Evolutionary conservation across 1,140 invertebrate genomes (phyloP).

Genomic region (Hestina assimilis): DNA sequence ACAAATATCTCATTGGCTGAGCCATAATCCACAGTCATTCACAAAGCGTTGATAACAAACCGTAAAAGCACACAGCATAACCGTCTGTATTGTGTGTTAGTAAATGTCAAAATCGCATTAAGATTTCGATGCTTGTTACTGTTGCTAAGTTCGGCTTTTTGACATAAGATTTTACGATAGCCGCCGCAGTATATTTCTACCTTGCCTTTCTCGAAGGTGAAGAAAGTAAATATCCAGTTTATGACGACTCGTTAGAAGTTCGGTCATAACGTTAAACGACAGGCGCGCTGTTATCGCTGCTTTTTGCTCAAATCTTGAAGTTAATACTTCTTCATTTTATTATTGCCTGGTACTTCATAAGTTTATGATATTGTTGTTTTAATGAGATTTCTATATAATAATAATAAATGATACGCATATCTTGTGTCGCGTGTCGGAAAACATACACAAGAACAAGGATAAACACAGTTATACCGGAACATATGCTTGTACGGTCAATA

Average conservation of each 20-base stretch:
- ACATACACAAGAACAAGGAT: too few species aligned
- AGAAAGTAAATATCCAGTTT: conserved; percentile 65
- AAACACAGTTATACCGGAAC: too few species aligned
- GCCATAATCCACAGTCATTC: not conserved
- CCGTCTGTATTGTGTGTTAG: not conserved
- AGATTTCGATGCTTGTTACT: conserved; percentile 7
- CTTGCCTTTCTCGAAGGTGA: conserved; percentile 38
- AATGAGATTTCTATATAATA: not conserved
- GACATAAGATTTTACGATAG: conserved; percentile 49
- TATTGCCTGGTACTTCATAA: conserved; percentile 12
- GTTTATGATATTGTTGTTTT: not conserved
- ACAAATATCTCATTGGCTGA: conserved; percentile 1
- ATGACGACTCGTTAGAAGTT: conserved; percentile 67
- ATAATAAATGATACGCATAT: too few species aligned
- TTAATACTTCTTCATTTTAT: conserved; percentile 11
- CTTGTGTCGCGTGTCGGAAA: too few species aligned
- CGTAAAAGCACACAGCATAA: conserved; percentile 6
- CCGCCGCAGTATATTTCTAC: conserved; percentile 44
- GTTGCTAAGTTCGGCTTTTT: conserved; percentile 11
- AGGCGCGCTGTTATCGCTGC: conserved; percentile 50
- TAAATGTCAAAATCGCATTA: conserved; percentile 21
- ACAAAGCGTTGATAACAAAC: not conserved
- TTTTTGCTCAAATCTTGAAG: conserved; percentile 53
- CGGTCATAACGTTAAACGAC: conserved; percentile 61
- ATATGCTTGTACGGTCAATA: too few species aligned